Evolutionary conservation across 2,797 vertebrate species (phyloP).

Genomic region (Enteromius paludinosus): DNA sequence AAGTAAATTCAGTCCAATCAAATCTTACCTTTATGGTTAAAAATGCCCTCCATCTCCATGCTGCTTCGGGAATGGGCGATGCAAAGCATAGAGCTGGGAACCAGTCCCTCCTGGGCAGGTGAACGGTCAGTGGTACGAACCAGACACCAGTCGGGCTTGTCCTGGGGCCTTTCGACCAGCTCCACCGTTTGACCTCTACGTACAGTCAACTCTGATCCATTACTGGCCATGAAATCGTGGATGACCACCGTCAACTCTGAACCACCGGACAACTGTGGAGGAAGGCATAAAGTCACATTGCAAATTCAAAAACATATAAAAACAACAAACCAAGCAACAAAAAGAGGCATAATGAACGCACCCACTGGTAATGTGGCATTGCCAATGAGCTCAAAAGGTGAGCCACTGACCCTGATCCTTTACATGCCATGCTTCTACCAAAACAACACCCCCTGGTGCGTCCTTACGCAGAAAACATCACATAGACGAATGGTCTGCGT

Average conservation of each 20-base stretch:
- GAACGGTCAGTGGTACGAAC: conserved; percentile 94
- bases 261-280: conserved; percentile 89
- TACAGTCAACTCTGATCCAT: conserved; percentile 93
- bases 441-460: conserved; percentile 68
- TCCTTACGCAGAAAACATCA: neutral
- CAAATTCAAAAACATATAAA: neutral
- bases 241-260: conserved; percentile 97
- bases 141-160: conserved; percentile 96
- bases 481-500: neutral
- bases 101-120: conserved; percentile 91
- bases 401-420: conserved; percentile 73
- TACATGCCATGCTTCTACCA: conserved; percentile 71
- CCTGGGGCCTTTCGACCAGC: conserved; percentile 93
- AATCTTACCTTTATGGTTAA: conserved; percentile 93
- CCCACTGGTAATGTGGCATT: conserved; percentile 80
- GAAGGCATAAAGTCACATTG: conserved; percentile 28
- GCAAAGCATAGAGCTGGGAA: conserved; percentile 92
- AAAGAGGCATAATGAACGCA: conserved; percentile 62
- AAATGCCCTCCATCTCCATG: conserved; percentile 99
- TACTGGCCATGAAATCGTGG: conserved; percentile 94
- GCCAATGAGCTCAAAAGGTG: conserved; percentile 80
- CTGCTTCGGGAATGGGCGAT: conserved; percentile 97
- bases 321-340: neutral
- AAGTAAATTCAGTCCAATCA: neutral
- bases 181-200: conserved; percentile 96